Evolutionary conservation across 2,797 vertebrate species (phyloP).

Genomic region (Phoxinus dragarum): DNA sequence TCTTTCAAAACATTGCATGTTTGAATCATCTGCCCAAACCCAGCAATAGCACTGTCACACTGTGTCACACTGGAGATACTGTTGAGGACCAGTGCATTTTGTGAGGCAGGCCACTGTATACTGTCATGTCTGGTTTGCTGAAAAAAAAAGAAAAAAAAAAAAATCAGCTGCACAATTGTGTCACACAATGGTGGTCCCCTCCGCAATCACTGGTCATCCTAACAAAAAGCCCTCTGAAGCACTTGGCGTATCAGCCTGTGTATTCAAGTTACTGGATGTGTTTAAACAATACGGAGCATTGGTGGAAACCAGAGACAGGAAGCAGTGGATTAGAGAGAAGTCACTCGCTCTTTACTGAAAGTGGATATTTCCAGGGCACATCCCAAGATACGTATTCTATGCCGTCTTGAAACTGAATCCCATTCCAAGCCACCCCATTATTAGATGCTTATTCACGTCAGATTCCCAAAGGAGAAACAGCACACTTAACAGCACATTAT

Average conservation of each 20-base stretch:
- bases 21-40: not conserved
- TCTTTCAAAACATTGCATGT: not conserved
- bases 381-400: constrained; percentile 20
- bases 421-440: not conserved
- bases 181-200: constrained; percentile 1
- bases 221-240: constrained; percentile 34
- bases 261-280: constrained; percentile 37
- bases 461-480: constrained; percentile 4
- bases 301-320: constrained; percentile 30
- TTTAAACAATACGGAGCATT: constrained; percentile 26
- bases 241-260: not conserved
- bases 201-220: not conserved
- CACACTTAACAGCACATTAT: not conserved
- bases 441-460: not conserved
- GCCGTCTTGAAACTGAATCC: constrained; percentile 17
- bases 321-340: constrained; percentile 23
- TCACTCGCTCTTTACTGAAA: constrained; percentile 15
- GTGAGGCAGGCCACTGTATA: not conserved
- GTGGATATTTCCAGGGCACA: constrained; percentile 36
- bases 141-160: not conserved
- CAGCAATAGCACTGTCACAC: not conserved
- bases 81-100: constrained; percentile 15
- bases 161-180: not conserved
- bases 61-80: constrained; percentile 7
- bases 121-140: not conserved